A percentile compares a stretch with the other conserved stretches of the same genome.
Evolutionary conservation across 2,113 vertebrate species (phyloP).

Genomic region (Salvelinus alpinus): DNA sequence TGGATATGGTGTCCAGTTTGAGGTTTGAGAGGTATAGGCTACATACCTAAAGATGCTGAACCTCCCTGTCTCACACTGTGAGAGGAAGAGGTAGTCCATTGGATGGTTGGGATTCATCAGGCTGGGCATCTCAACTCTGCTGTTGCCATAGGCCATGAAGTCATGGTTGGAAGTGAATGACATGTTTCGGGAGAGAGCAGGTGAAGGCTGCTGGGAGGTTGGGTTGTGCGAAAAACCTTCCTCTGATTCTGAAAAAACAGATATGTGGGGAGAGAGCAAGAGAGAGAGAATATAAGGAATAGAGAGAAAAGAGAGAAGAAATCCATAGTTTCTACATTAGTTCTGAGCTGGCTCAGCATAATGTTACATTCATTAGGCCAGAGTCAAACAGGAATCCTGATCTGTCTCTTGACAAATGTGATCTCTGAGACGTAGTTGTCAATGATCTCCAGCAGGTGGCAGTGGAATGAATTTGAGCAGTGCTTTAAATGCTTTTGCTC

Average conservation of each 20-base stretch:
- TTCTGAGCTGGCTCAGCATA: too few relatives aligned
- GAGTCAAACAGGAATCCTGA: background rate
- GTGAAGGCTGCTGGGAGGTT: conserved; percentile 79
- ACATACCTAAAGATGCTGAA: conserved; percentile 64
- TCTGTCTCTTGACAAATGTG: background rate
- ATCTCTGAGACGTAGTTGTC: background rate
- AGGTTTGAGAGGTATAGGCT: background rate
- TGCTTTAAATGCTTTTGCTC: background rate
- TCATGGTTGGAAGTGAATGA: conserved; percentile 66
- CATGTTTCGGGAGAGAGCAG: conserved; percentile 54
- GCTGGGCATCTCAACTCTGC: conserved; percentile 75
- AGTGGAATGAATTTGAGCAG: background rate
- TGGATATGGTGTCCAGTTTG: conserved; percentile 6
- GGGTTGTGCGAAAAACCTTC: conserved; percentile 81
- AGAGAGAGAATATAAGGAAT: background rate
- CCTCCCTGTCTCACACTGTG: conserved; percentile 87
- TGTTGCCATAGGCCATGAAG: background rate
- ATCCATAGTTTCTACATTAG: too few relatives aligned
- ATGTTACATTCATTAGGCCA: too few relatives aligned
- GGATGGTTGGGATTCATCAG: conserved; percentile 81
- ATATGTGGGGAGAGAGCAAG: conserved; percentile 8
- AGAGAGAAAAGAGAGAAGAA: background rate
- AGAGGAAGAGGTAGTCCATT: conserved; percentile 91
- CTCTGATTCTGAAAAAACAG: conserved; percentile 72
- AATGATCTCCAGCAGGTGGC: background rate